Conservation (phyloP, 2,797 vertebrate genomes). For the Sebastes minor region DNA sequence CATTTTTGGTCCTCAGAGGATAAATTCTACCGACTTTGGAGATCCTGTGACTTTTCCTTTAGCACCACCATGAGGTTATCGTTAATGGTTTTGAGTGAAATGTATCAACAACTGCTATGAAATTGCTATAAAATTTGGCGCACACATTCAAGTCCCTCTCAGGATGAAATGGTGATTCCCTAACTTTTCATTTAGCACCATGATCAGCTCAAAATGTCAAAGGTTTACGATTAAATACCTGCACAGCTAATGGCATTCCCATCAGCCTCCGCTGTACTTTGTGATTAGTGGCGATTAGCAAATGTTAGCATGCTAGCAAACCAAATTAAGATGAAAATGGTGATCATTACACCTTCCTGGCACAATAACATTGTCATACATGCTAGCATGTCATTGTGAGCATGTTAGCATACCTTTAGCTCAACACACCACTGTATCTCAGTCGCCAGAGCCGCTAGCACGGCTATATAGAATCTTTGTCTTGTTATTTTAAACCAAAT, state of each 20-base stretch:
- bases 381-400: background rate
- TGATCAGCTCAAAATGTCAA: background rate
- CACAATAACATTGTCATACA: background rate
- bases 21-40: background rate
- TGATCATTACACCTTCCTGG: background rate
- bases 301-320: background rate
- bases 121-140: background rate
- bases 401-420: background rate
- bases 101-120: background rate
- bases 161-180: background rate
- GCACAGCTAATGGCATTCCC: background rate
- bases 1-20: background rate
- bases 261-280: background rate
- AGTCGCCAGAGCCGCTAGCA: no score
- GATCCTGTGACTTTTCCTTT: background rate
- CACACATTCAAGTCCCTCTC: background rate
- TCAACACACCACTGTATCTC: background rate
- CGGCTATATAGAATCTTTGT: background rate
- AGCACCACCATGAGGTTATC: rapidly evolving
- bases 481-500: background rate
- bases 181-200: background rate
- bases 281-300: background rate
- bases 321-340: background rate
- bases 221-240: background rate
- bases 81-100: background rate